Conservation (phyloP, 2,113 vertebrate species). For the Globicephala melas region DNA sequence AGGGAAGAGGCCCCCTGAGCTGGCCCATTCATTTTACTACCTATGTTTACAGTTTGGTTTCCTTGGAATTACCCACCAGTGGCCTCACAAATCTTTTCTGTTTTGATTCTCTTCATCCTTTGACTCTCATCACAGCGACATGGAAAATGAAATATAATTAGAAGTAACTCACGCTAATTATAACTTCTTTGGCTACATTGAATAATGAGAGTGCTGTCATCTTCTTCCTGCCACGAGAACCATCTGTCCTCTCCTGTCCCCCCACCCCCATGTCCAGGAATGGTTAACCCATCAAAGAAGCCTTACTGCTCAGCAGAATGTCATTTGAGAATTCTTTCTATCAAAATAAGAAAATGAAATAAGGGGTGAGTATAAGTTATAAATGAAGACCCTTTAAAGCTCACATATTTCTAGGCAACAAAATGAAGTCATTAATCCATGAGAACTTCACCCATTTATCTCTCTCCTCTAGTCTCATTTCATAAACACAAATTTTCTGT, state of each 20-base stretch:
- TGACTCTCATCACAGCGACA: not conserved
- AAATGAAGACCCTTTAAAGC: constrained; percentile 44
- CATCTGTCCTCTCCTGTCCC: not conserved
- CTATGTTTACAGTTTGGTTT: not conserved
- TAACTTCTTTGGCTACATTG: not conserved
- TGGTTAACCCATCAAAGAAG: constrained; percentile 8
- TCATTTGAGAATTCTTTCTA: constrained; percentile 16
- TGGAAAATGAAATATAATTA: constrained; percentile 58
- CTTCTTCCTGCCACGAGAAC: not conserved
- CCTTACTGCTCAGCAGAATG: not conserved
- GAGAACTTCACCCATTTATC: constrained; percentile 47
- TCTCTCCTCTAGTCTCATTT: constrained; percentile 30
- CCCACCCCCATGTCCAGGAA: not conserved
- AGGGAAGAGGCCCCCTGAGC: not conserved
- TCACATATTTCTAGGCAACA: constrained; percentile 36
- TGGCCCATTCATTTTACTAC: not conserved
- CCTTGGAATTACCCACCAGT: not conserved
- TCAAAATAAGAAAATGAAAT: constrained; percentile 57
- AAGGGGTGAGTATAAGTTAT: not conserved
- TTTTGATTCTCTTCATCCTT: constrained; percentile 7
- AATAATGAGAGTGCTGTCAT: not conserved
- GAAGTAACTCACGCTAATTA: constrained; percentile 52
- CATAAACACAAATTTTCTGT: constrained; percentile 65
- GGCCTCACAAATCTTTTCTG: not conserved
- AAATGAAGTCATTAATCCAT: constrained; percentile 62